Evolutionary conservation across 2,797 vertebrate species (phyloP), one percentile per base, ranked within the genome.

Genomic region (Notolepis coatsorum): DNA sequence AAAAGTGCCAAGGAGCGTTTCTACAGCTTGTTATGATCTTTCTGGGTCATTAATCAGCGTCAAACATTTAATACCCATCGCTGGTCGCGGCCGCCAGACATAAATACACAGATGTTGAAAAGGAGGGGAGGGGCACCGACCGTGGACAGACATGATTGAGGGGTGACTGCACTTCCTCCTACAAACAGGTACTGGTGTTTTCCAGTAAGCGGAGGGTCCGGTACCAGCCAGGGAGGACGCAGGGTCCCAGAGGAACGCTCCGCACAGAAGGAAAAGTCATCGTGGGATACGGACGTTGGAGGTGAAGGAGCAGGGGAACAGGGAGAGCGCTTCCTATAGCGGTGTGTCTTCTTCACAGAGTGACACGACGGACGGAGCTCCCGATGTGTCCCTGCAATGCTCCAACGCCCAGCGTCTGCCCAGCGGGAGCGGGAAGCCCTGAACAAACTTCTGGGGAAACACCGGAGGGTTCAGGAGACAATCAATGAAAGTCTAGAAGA

Each of bases 221-320:
- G 68, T 57, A 75, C 48, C 63, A 65, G 56, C 9, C 17, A 64
- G 66, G n/a, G 79, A 84, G 75, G 84, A 82, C 80, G 72, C 45
- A 68, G 70, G 3, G 38, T 63, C 85, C 84, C 78, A 8, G 49
- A 80, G 82, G 86, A n/a, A 75, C 27, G 8, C 28, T 39, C 15
- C 68, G 51, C 13, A 63, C 88, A 91, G 85, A 79, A 82, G 89
- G 89, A 80, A 88, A 90, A 90, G 30, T 65, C 84, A 90, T 91
- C 77, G 43, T 63, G 70, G 67, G 70, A 80, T 58, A 35, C 27
- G 79, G 65, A 37, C 71, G 77, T 78, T 77, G n/a, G 28, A 39
- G 27, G 15, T 33, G 27, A 23, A 53, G 21, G 50, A 1, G 5
- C 62, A 66, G 65, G 30, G 81, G 62, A n/a, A 81, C 70, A 73